These are phyloP conservation scores for Pilophorus perplexus DNA, from an alignment of 2,888 invertebrate species.

Conservation along the genomic window DNA sequence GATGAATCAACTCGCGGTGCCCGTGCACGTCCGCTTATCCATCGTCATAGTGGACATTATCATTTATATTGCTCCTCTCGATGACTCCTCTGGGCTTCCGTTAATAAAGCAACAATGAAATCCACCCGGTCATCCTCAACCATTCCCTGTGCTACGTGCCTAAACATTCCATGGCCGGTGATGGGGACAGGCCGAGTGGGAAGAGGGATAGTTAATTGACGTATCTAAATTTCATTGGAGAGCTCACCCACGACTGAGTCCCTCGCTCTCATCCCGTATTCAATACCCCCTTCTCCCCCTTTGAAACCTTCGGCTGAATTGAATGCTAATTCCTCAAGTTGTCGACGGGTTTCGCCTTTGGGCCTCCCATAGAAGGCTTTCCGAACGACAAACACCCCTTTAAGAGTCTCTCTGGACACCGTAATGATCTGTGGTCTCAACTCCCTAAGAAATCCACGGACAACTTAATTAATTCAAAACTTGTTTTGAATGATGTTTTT, in stretches of 20 bases:
- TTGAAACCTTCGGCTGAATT: conserved; percentile 7
- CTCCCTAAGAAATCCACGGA: too few species aligned
- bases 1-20: too few species aligned
- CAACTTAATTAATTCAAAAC: too few species aligned
- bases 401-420: background rate
- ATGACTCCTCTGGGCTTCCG: too few species aligned
- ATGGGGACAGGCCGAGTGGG: too few species aligned
- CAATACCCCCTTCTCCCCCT: background rate
- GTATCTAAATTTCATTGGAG: conserved; percentile 22
- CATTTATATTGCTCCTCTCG: too few species aligned
- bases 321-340: conserved; percentile 35
- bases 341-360: conserved; percentile 18
- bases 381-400: conserved; percentile 8
- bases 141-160: conserved; percentile 9
- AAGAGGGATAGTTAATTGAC: too few species aligned
- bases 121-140: conserved; percentile 4
- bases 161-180: too few species aligned
- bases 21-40: too few species aligned
- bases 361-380: conserved; percentile 2
- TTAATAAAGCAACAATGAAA: conserved; percentile 9
- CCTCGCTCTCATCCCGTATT: conserved; percentile 13
- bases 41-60: too few species aligned
- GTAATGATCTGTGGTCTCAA: conserved; percentile 7
- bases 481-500: too few species aligned
- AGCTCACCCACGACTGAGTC: background rate